A percentile compares a stretch with the other conserved stretches of the same genome.
Conservation (phyloP, 1,140 invertebrate species). For the Branchinecta lindahli region DNA sequence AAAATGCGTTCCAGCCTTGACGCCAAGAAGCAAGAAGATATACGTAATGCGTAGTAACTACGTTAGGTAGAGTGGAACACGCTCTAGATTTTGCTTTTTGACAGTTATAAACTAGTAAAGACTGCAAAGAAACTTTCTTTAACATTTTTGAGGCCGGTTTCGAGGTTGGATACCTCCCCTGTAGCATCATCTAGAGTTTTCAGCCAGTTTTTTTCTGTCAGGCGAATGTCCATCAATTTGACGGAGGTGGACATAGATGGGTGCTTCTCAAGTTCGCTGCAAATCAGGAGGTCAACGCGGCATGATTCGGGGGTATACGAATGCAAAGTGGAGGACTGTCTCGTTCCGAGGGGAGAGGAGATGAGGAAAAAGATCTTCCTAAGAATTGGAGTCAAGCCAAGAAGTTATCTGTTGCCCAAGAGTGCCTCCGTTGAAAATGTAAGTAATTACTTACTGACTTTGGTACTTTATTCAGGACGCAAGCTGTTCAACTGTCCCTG, state of each 20-base stretch:
- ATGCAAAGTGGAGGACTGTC: neutral
- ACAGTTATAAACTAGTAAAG: too few species aligned
- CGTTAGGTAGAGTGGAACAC: too few species aligned
- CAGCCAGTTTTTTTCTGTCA: neutral
- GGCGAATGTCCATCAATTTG: neutral
- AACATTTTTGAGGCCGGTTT: too few species aligned
- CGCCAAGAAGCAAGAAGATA: too few species aligned
- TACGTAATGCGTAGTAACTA: too few species aligned
- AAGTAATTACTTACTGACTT: neutral
- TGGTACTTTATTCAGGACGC: too few species aligned
- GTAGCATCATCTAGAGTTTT: too few species aligned
- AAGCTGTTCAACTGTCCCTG: too few species aligned
- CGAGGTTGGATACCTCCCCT: too few species aligned
- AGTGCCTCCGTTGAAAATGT: neutral
- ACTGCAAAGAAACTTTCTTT: too few species aligned
- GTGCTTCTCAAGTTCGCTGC: neutral
- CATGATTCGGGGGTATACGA: conserved; percentile 5
- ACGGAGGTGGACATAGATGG: neutral
- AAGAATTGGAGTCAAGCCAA: neutral
- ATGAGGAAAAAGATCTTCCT: neutral
- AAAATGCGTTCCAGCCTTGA: too few species aligned
- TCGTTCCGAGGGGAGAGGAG: neutral
- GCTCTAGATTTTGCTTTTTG: too few species aligned
- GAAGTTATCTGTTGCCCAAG: neutral
- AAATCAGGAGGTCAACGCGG: neutral